Base-by-base conservation (phyloP, 1,140 invertebrate genomes). In the Coelopa frigida region DNA sequence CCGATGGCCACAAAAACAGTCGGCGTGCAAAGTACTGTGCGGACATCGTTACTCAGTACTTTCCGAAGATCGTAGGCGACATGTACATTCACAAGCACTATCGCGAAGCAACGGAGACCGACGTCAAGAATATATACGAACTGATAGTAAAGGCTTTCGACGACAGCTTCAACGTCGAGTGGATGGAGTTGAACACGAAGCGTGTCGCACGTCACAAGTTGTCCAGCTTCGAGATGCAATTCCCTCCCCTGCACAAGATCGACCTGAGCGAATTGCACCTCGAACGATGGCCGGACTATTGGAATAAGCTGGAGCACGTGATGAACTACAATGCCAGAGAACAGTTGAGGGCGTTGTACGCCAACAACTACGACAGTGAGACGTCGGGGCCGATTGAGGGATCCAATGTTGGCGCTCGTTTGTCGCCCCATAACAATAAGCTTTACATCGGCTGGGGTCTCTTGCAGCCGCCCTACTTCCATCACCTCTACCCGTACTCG, bases 401-500 rank as follows among this genome's bases (percentile, higher is more conserved):
- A 0, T 55, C 52, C n/a, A 55, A 63, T 11, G 53, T 61, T 14
- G 32, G 50, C 3, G 44, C 59, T 6, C 51, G 52, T 2, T 32
- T 61, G 5, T 23, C 51, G 11, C 91, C 94, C 1, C 94, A 90
- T 2, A 92, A 91, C 64, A 97, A 98, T 70, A 88, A 95, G 59
- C 91, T 93, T 52, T 89, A 95, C 0, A 93, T 96, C 67, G 89
- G 94, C 0, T 94, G 93, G 44, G 93, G 93, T 3, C 94, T 98
- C 29, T 74, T 98, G 0, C 94, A 97, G 58, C 77, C 83, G 48
- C 94, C 94, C 0, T 95, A 95, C 68, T 98, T 92, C 70, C 87
- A 93, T 54, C 82, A 84, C 18, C 77, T 80, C 43, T 93, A 89
- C 70, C 90, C 92, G 0, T 82, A 79, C 46, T 87, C 89, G 12